These are phyloP conservation scores for Antheraea mylitta DNA, from an alignment of 1,140 invertebrate genomes.

Conservation along the genomic window DNA sequence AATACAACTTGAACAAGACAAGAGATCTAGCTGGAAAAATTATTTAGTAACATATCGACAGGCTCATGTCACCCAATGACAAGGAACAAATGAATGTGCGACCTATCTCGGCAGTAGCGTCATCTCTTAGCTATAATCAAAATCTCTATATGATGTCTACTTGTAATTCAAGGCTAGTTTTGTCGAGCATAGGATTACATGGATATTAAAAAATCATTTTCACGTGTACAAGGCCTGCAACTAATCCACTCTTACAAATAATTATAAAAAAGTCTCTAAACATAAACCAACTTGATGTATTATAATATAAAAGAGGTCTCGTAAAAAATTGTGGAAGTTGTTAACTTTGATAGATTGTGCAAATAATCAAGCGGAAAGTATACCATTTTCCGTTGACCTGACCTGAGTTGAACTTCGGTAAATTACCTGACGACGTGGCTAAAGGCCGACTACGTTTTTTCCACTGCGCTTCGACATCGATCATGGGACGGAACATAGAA, in stretches of 20 bases:
- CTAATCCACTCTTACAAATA: background rate
- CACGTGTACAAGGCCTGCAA: too few species aligned
- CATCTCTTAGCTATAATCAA: too few species aligned
- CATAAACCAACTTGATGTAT: background rate
- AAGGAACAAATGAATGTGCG: too few species aligned
- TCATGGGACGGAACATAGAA: background rate
- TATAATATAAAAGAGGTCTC: background rate
- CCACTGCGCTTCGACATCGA: slow-evolving; percentile 6
- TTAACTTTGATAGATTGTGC: background rate
- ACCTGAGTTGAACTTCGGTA: background rate
- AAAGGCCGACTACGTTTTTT: background rate
- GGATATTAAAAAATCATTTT: too few species aligned
- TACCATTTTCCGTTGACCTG: slow-evolving; percentile 7
- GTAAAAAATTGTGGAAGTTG: background rate
- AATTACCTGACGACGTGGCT: slow-evolving; percentile 8
- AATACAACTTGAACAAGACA: too few species aligned
- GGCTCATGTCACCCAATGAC: too few species aligned
- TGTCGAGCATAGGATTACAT: too few species aligned
- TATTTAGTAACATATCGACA: too few species aligned
- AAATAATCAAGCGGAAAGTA: slow-evolving; percentile 7
- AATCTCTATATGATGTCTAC: too few species aligned
- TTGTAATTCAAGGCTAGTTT: too few species aligned
- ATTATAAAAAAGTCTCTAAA: background rate
- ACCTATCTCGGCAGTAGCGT: too few species aligned
- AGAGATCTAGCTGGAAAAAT: too few species aligned